phyloP scores from a whole-genome alignment of 2,888 invertebrate species.

The Aquatica leii region DNA sequence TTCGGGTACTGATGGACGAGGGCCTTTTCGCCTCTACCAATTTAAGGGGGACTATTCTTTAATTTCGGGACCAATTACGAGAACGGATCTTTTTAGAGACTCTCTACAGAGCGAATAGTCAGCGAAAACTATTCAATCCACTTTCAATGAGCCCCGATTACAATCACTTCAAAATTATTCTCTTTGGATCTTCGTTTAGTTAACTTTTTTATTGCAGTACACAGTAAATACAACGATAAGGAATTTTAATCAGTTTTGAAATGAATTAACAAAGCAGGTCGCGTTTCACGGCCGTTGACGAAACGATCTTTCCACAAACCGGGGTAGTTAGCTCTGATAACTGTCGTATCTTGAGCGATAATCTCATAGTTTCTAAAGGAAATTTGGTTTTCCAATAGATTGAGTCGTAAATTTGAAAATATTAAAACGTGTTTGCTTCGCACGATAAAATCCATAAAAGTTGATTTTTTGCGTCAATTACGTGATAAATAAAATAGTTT shows the following conservation, averaged over 20 bases:
- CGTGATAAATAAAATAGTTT: too few species aligned
- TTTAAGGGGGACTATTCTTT: constrained; percentile 52
- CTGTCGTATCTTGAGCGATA: constrained; percentile 25
- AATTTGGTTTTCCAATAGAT: constrained; percentile 33
- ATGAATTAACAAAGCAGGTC: constrained; percentile 22
- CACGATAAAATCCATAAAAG: neutral
- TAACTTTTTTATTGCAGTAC: neutral
- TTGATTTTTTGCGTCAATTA: too few species aligned
- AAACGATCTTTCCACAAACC: constrained; percentile 40
- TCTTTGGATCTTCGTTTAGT: neutral
- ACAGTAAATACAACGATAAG: constrained; percentile 3
- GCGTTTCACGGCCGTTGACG: constrained; percentile 42
- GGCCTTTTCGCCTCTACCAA: constrained; percentile 60
- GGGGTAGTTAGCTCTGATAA: constrained; percentile 36
- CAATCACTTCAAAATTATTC: neutral
- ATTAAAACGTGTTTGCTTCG: constrained; percentile 9
- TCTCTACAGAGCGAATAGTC: constrained; percentile 16
- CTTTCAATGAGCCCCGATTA: constrained; percentile 18
- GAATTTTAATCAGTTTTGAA: constrained; percentile 20
- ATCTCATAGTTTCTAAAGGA: constrained; percentile 30
- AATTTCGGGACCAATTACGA: constrained; percentile 45
- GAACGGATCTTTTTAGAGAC: constrained; percentile 29
- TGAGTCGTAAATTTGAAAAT: constrained; percentile 26
- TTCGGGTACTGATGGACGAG: constrained; percentile 51
- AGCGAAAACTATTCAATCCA: constrained; percentile 27